These are phyloP conservation scores for Agrotis segetum DNA, from an alignment of 2,888 invertebrate genomes.

Conservation along the genomic window DNA sequence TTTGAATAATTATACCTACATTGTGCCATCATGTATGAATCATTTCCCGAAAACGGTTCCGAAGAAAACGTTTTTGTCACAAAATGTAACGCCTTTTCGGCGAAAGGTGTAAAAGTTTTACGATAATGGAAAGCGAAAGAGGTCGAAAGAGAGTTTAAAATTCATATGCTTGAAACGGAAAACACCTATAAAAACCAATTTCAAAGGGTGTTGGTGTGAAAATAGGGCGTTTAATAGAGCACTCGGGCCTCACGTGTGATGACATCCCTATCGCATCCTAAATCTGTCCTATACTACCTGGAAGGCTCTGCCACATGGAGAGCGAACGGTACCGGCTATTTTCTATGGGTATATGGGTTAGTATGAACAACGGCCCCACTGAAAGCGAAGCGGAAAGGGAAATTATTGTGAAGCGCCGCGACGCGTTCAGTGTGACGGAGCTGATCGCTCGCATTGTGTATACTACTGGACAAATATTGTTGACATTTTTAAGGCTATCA, in stretches of 20 bases:
- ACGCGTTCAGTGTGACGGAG: background rate
- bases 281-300: conserved; percentile 79
- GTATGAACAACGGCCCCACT: conserved; percentile 4
- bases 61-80: conserved; percentile 48
- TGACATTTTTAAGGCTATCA: conserved; percentile 42
- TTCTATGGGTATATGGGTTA: conserved; percentile 25
- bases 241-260: conserved; percentile 81
- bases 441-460: conserved; percentile 49
- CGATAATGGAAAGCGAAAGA: conserved; percentile 66
- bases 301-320: conserved; percentile 44
- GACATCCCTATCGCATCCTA: conserved; percentile 86
- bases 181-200: conserved; percentile 78
- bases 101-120: conserved; percentile 65
- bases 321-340: conserved; percentile 18
- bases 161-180: conserved; percentile 68
- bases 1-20: background rate
- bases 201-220: conserved; percentile 86
- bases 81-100: conserved; percentile 49
- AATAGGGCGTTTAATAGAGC: conserved; percentile 82
- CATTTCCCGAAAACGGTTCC: conserved; percentile 14
- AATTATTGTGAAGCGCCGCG: background rate
- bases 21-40: conserved; percentile 13
- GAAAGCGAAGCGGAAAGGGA: conserved; percentile 20
- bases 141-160: conserved; percentile 64
- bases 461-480: conserved; percentile 45